Evolutionary conservation across 2,113 vertebrate species (phyloP), one percentile per base, ranked within the genome.

Genomic region (Chitala chitala): DNA sequence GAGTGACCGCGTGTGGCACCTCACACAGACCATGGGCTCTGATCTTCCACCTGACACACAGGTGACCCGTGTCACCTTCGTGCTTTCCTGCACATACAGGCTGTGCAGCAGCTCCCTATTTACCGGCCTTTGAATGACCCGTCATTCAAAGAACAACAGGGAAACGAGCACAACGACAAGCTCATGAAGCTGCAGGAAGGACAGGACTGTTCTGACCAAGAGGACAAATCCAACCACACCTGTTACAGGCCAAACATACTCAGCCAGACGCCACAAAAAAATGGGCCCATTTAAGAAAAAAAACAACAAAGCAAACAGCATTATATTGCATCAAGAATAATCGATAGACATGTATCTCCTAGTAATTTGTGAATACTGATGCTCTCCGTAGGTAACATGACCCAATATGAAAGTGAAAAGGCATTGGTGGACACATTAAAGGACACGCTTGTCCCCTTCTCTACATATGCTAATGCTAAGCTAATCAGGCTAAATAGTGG

Each of bases 321-420:
- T 83, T 81, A 82, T 86, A 88, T 80, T 87, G 85, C 84, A 78
- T 80, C 80, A 84, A 84, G 81, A 88, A 90, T 80, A 89, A 87
- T 86, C 78, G 84, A 83, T 72, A 55, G 69, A 59, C 48, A 44
- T 77, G 75, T 69, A 17, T 85, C 78, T 85, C 79, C 81, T 82
- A 77, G 82, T 83, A 79, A 79, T 81, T 77, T 81, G n/a, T 78
- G 76, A 83, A 78, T 74, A 79, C 68, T 53, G 68, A 26, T 69
- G 7, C n/a, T 69, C 48, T 50, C 53, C 46, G 22, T 31, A 53
- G 44, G 24, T 69, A 69, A 53, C 46, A 69, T 33, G 13, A 36
- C 68, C 26, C 48, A 70, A n/a, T 48, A 50, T 51, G 31, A 20
- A 36, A 29, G 42, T 50, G 44, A 64, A 48, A 63, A 33, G 46